phyloP scores from a whole-genome alignment of 2,888 invertebrate species.

The Zhuqinia jingwanae region DNA sequence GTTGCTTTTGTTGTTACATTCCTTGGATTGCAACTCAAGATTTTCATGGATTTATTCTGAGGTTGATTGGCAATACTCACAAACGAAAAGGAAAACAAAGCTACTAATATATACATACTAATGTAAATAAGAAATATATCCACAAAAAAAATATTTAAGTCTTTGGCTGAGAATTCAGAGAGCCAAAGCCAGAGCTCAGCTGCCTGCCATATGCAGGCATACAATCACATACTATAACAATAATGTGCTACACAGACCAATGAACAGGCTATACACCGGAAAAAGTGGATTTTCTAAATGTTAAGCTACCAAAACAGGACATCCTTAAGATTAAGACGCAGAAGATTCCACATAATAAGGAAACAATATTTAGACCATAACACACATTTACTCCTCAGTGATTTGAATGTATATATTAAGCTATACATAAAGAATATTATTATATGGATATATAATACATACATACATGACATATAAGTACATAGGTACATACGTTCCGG shows the following conservation, averaged over 20 bases:
- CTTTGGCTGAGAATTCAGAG: no score
- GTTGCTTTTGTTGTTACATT: no score
- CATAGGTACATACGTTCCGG: conserved; percentile 4
- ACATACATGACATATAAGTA: no score
- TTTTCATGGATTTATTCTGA: no score
- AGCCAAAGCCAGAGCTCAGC: conserved; percentile 18
- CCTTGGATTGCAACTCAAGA: no score
- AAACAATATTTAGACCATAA: conserved; percentile 36
- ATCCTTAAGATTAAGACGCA: conserved; percentile 27
- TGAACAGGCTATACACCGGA: conserved; percentile 40
- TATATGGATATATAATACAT: no score
- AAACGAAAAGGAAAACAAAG: conserved; percentile 26
- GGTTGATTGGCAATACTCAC: no score
- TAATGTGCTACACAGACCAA: conserved; percentile 23
- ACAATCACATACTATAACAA: not conserved
- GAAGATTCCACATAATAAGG: conserved; percentile 29
- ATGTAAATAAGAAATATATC: conserved; percentile 32
- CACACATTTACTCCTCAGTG: conserved; percentile 8
- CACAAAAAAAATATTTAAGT: no score
- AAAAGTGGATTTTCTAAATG: conserved; percentile 46
- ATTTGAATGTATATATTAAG: no score
- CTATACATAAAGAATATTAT: no score
- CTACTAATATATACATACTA: no score
- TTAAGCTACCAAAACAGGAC: conserved; percentile 37
- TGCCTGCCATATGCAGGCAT: conserved; percentile 32